Evolutionary conservation across 2,113 vertebrate genomes (phyloP).

Genomic region (Morone saxatilis): DNA sequence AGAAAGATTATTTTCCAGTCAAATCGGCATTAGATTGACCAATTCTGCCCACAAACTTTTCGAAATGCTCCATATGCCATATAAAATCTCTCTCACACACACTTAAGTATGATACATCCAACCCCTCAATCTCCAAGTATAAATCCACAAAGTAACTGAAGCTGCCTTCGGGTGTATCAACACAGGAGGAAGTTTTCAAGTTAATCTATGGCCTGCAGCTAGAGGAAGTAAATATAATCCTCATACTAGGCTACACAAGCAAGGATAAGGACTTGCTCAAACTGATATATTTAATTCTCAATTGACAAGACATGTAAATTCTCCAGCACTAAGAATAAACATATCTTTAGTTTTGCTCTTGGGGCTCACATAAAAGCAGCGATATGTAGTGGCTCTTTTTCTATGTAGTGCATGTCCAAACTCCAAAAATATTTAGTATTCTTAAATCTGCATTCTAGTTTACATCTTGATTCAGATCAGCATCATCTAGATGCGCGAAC

Average conservation of each 20-base stretch:
- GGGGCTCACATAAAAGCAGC: too few species aligned
- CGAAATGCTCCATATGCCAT: not conserved
- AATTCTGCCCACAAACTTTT: too few species aligned
- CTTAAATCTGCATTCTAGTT: too few species aligned
- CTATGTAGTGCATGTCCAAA: too few species aligned
- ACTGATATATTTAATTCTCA: not conserved
- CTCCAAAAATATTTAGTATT: too few species aligned
- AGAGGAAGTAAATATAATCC: not conserved
- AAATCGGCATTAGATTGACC: not conserved
- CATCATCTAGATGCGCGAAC: too few species aligned
- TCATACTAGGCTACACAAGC: not conserved
- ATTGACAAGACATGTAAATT: not conserved
- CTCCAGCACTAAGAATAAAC: not conserved
- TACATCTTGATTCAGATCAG: too few species aligned
- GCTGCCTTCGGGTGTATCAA: not conserved
- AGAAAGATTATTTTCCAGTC: not conserved
- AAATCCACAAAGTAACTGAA: not conserved
- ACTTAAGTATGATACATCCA: not conserved
- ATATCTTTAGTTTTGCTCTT: not conserved
- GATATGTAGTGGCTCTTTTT: too few species aligned
- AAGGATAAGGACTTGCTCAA: not conserved
- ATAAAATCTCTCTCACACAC: not conserved
- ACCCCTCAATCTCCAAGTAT: not conserved
- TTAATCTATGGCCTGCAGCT: slow-evolving; percentile 10
- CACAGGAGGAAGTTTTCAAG: not conserved